A percentile compares a stretch with the other conserved stretches of the same genome.
These are phyloP conservation scores for Sminthurides bifidus DNA, from an alignment of 1,140 invertebrate species.

Conservation along the genomic window DNA sequence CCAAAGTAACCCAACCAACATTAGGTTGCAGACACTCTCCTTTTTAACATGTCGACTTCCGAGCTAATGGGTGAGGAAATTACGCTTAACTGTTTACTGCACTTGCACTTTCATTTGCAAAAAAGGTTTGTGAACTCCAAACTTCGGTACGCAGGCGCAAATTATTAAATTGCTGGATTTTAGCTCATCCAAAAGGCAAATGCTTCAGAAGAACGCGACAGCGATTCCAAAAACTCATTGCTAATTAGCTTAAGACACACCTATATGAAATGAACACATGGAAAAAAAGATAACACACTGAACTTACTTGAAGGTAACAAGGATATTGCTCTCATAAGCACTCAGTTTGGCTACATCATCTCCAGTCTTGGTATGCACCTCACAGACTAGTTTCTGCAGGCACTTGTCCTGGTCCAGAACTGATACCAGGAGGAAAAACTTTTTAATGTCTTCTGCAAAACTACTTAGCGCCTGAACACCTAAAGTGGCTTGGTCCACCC, in stretches of 20 bases:
- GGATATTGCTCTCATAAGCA: conserved; percentile 26
- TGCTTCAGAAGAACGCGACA: no score
- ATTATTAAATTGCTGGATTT: no score
- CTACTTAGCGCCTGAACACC: conserved; percentile 3
- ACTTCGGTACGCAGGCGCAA: no score
- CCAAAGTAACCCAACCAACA: no score
- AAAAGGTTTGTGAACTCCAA: no score
- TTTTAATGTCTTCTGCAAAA: conserved; percentile 28
- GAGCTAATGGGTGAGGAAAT: no score
- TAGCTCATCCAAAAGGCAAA: no score
- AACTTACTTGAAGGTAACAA: conserved; percentile 30
- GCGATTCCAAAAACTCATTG: background rate
- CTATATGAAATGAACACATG: background rate
- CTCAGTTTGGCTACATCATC: conserved; percentile 2
- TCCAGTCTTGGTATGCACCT: conserved; percentile 25
- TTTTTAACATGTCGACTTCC: no score
- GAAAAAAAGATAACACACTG: background rate
- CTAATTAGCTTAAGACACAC: background rate
- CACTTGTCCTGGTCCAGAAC: conserved; percentile 28
- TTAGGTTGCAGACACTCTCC: no score
- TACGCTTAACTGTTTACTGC: no score
- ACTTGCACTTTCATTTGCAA: no score
- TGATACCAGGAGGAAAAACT: conserved; percentile 28
- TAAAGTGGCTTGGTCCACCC: background rate
- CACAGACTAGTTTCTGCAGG: conserved; percentile 31